Conservation (phyloP, 2,113 vertebrate genomes). For the pig (Sus scrofa) region T2T-Sscrofa CM000822.6:61998001-61998500, state of each 20-base stretch:
- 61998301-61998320: neutral
- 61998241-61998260: neutral
- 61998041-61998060: neutral
- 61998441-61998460: neutral
- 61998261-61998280: neutral
- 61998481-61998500: neutral
- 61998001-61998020: neutral
- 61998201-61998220: neutral
- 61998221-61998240: neutral
- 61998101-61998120: neutral
- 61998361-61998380: neutral
- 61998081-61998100: neutral
- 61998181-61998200: neutral
- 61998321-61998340: neutral
- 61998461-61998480: neutral
- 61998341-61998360: neutral
- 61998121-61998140: neutral
- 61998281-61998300: neutral
- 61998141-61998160: neutral
- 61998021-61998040: neutral
- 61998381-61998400: neutral
- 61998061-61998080: neutral
- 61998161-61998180: neutral
- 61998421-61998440: neutral
- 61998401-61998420: neutral